phyloP scores from a whole-genome alignment of 1,140 invertebrate genomes.

The Orchestia grillus region DNA sequence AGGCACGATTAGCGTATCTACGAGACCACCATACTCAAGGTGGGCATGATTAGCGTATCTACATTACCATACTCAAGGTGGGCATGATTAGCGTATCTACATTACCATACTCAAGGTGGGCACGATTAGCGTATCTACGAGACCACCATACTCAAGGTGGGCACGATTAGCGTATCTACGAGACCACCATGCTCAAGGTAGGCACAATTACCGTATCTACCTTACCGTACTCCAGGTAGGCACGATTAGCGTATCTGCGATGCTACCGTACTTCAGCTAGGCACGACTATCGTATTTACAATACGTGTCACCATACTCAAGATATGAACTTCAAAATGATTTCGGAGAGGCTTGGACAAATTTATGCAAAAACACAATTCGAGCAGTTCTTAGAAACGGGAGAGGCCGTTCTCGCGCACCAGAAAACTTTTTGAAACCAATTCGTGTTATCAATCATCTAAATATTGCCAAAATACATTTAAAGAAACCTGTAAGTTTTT shows the following conservation, averaged over 20 bases:
- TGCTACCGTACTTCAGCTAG: constrained; percentile 93
- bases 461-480: too few species aligned
- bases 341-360: too few species aligned
- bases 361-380: too few species aligned
- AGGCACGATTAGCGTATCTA: constrained; percentile 77
- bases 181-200: constrained; percentile 90
- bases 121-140: constrained; percentile 92
- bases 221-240: too few species aligned
- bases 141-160: constrained; percentile 93
- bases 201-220: not conserved
- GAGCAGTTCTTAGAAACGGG: too few species aligned
- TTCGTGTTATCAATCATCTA: too few species aligned
- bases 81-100: constrained; percentile 84
- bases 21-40: constrained; percentile 92
- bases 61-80: too few species aligned
- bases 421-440: too few species aligned
- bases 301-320: constrained; percentile 93
- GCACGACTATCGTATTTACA: constrained; percentile 88
- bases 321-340: too few species aligned
- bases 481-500: too few species aligned
- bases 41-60: constrained; percentile 57
- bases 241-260: constrained; percentile 92
- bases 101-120: constrained; percentile 91
- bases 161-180: constrained; percentile 88
- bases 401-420: too few species aligned